These are phyloP conservation scores for Taphrorychus bicolor DNA, from an alignment of 2,888 invertebrate species.

Conservation along the genomic window DNA sequence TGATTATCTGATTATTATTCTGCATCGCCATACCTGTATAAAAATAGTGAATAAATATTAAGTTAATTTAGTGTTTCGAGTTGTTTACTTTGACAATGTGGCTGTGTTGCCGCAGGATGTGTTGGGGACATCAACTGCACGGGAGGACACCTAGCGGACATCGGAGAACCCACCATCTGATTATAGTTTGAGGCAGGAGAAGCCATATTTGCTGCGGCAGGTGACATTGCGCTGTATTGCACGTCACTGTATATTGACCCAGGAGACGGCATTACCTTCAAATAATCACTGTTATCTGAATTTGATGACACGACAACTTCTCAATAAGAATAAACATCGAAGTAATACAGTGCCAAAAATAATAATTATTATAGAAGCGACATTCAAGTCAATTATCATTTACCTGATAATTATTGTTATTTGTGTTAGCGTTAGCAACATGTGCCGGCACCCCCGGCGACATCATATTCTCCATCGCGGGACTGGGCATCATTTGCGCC, in stretches of 20 bases:
- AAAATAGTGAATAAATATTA: too few relatives aligned
- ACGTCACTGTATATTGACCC: conserved; percentile 50
- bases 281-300: too few relatives aligned
- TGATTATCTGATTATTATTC: neutral
- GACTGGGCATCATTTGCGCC: conserved; percentile 48
- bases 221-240: conserved; percentile 35
- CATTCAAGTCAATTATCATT: too few relatives aligned
- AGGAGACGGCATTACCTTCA: conserved; percentile 48
- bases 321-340: too few relatives aligned
- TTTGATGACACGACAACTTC: too few relatives aligned
- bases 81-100: conserved; percentile 36
- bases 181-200: conserved; percentile 48
- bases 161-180: conserved; percentile 48
- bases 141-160: conserved; percentile 49
- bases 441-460: conserved; percentile 27
- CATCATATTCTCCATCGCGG: conserved; percentile 31
- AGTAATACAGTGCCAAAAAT: too few relatives aligned
- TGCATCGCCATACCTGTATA: neutral
- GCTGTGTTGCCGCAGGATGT: conserved; percentile 11
- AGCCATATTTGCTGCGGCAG: conserved; percentile 36
- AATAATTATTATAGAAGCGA: too few relatives aligned
- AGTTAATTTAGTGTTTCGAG: neutral
- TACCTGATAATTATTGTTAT: conserved; percentile 44
- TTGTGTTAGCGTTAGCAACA: conserved; percentile 46
- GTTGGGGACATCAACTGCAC: conserved; percentile 50